Evolutionary conservation across 2,888 invertebrate species (phyloP).

Genomic region (Cheiracanthium punctorium): DNA sequence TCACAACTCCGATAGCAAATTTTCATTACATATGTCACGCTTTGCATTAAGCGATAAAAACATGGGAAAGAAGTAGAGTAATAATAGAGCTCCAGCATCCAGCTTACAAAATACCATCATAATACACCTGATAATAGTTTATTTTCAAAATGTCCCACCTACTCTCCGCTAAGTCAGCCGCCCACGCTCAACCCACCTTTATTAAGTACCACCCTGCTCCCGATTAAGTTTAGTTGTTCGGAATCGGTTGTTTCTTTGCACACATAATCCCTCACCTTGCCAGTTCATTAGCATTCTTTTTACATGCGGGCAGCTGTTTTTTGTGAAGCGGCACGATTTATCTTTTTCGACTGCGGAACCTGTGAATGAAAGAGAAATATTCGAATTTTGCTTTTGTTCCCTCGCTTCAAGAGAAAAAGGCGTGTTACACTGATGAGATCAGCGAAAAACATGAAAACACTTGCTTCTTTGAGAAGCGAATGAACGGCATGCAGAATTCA

Average conservation of each 20-base stretch:
- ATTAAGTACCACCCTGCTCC: neutral
- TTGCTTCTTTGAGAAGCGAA: too few species aligned
- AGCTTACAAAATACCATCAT: neutral
- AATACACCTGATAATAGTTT: neutral
- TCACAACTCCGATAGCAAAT: too few species aligned
- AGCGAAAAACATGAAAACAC: too few species aligned
- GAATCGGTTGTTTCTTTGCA: slow-evolving; percentile 4
- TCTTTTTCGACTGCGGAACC: too few species aligned
- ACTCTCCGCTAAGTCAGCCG: neutral
- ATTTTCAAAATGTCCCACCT: neutral
- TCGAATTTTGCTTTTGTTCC: neutral
- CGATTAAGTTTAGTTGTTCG: neutral
- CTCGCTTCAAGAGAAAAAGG: neutral
- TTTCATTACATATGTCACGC: too few species aligned
- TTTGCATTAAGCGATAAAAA: too few species aligned
- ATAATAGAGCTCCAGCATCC: neutral
- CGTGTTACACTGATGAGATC: too few species aligned
- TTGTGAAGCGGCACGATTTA: neutral
- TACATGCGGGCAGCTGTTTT: neutral
- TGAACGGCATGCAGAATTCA: too few species aligned
- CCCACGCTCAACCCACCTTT: slow-evolving; percentile 2
- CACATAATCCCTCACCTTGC: neutral
- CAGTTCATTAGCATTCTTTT: slow-evolving; percentile 1
- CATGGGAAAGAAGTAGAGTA: too few species aligned
- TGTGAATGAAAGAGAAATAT: neutral